Percentiles rank a stretch among this genome's conserved stretches.
Evolutionary conservation across 2,797 vertebrate species (phyloP).

Genomic region (Sebastes wilsoni): DNA sequence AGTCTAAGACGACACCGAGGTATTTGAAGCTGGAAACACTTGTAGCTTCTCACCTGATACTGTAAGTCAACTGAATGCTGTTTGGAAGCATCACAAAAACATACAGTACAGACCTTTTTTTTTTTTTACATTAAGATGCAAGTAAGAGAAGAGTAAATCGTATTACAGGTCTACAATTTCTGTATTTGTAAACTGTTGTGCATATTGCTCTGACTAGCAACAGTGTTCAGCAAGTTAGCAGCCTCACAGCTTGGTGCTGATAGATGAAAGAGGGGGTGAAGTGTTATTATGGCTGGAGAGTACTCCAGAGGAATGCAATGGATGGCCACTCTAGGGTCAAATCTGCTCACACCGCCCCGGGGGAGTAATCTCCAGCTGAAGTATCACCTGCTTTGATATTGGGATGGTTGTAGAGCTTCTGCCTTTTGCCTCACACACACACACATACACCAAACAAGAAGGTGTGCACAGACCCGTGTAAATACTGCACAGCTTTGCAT

Average conservation of each 20-base stretch:
- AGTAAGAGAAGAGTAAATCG: not conserved
- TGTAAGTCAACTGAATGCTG: not conserved
- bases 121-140: not conserved
- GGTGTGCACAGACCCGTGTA: not conserved
- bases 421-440: constrained; percentile 10
- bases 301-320: constrained; percentile 74
- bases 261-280: constrained; percentile 73
- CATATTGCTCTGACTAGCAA: constrained; percentile 15
- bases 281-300: constrained; percentile 75
- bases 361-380: constrained; percentile 67
- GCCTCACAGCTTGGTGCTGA: constrained; percentile 48
- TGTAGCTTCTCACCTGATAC: not conserved
- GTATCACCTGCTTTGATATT: constrained; percentile 73
- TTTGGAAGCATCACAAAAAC: not conserved
- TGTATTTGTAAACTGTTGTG: not conserved
- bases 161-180: not conserved
- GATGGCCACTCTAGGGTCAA: constrained; percentile 76
- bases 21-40: not conserved
- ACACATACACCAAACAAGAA: not conserved
- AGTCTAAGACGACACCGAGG: not conserved
- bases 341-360: constrained; percentile 52
- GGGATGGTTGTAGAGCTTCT: constrained; percentile 42
- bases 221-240: constrained; percentile 41
- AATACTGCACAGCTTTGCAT: not conserved
- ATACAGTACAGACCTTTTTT: not conserved